phyloP scores from a whole-genome alignment of 2,888 invertebrate genomes.

The Eudemis profundana region DNA sequence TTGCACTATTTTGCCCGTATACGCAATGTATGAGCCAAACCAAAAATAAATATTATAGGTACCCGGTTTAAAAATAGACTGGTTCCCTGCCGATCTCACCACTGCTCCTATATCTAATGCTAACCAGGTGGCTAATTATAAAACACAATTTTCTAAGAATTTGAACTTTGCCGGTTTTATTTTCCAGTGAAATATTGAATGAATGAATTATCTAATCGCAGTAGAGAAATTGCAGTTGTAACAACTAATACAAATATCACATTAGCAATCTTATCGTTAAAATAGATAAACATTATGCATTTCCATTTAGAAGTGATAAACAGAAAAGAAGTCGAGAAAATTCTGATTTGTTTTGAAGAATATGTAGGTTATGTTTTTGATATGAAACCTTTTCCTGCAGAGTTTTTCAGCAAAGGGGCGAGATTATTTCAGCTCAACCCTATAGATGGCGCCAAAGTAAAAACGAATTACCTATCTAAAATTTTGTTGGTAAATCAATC shows the following conservation, averaged over 20 bases:
- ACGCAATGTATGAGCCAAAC: slow-evolving; percentile 56
- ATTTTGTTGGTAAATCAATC: not conserved
- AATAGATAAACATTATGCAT: slow-evolving; percentile 21
- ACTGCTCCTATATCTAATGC: slow-evolving; percentile 45
- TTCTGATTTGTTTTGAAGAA: slow-evolving; percentile 11
- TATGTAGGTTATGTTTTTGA: slow-evolving; percentile 48
- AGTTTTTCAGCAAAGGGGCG: slow-evolving; percentile 20
- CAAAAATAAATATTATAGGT: slow-evolving; percentile 76
- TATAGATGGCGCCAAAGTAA: slow-evolving; percentile 51
- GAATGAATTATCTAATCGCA: not conserved
- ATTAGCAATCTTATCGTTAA: slow-evolving; percentile 26
- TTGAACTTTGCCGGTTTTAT: slow-evolving; percentile 13
- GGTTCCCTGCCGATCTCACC: slow-evolving; percentile 62
- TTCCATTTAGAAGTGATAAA: slow-evolving; percentile 13
- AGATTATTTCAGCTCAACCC: slow-evolving; percentile 1
- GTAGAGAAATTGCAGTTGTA: not conserved
- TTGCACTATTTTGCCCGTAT: slow-evolving; percentile 48
- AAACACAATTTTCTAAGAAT: slow-evolving; percentile 16
- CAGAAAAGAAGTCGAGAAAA: not conserved
- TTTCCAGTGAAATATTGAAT: not conserved
- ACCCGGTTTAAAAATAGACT: slow-evolving; percentile 77
- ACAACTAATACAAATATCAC: not conserved
- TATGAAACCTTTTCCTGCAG: slow-evolving; percentile 38
- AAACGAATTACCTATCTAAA: not conserved
- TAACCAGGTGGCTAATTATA: slow-evolving; percentile 36